A percentile compares a stretch with the other conserved stretches of the same genome.
These are phyloP conservation scores for Tetranychus piercei DNA, from an alignment of 2,888 invertebrate species.

Conservation along the genomic window DNA sequence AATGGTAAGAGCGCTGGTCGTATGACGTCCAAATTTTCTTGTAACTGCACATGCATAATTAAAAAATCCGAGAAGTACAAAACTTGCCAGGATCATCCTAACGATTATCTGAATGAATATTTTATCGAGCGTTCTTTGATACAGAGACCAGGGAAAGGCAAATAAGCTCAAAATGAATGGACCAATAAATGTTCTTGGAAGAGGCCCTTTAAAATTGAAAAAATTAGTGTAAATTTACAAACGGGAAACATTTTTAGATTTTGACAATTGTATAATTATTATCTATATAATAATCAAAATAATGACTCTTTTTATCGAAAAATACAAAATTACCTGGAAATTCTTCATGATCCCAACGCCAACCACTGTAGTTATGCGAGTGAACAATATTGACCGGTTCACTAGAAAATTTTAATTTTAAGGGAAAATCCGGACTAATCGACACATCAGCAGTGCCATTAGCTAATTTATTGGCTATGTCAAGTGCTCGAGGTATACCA, in stretches of 20 bases:
- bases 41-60: conserved; percentile 53
- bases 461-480: background rate
- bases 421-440: background rate
- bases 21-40: conserved; percentile 52
- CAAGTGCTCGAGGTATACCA: background rate
- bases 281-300: background rate
- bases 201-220: conserved; percentile 45
- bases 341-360: conserved; percentile 87
- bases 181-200: conserved; percentile 86
- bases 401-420: background rate
- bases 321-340: conserved; percentile 47
- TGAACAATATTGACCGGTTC: background rate
- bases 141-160: conserved; percentile 54
- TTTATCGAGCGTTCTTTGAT: conserved; percentile 38
- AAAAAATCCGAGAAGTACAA: conserved; percentile 55
- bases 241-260: background rate
- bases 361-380: conserved; percentile 29
- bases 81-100: conserved; percentile 53
- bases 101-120: conserved; percentile 43
- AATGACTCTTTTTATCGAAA: background rate
- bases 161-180: conserved; percentile 60
- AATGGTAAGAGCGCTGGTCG: conserved; percentile 52
- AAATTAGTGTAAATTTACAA: background rate
- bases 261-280: background rate
- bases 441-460: background rate